These are phyloP conservation scores for Prunella fulvescens DNA, from an alignment of 2,113 vertebrate genomes.

Conservation along the genomic window DNA sequence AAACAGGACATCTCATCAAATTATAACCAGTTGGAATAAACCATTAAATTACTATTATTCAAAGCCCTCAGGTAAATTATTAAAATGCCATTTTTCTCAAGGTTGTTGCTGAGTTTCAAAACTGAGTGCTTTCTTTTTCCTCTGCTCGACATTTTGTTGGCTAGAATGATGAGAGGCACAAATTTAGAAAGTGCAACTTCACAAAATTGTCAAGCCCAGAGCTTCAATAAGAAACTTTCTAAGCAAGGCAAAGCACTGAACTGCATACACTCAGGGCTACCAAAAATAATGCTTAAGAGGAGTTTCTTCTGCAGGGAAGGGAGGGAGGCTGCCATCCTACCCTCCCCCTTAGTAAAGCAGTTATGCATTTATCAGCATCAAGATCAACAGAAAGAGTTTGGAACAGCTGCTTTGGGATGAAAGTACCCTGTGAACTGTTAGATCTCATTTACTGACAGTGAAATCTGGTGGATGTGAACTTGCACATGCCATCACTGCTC, in stretches of 20 bases:
- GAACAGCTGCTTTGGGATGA: conserved; percentile 15
- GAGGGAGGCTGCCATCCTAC: neutral
- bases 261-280: neutral
- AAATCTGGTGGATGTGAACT: conserved; percentile 17
- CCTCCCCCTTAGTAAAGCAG: neutral
- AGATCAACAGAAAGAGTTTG: neutral
- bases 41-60: neutral
- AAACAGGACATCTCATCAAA: neutral
- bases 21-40: neutral
- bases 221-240: neutral
- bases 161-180: neutral
- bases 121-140: neutral
- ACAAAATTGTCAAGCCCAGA: neutral
- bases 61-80: neutral
- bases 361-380: neutral
- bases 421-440: neutral
- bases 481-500: neutral
- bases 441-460: conserved; percentile 17
- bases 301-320: neutral
- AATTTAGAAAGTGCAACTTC: neutral
- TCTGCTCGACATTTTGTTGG: neutral
- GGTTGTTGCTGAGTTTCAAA: neutral
- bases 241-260: neutral
- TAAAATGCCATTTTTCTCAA: neutral
- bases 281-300: neutral